Conservation (phyloP, 2,797 vertebrate genomes). For the Pseudomugil gertrudae region DNA sequence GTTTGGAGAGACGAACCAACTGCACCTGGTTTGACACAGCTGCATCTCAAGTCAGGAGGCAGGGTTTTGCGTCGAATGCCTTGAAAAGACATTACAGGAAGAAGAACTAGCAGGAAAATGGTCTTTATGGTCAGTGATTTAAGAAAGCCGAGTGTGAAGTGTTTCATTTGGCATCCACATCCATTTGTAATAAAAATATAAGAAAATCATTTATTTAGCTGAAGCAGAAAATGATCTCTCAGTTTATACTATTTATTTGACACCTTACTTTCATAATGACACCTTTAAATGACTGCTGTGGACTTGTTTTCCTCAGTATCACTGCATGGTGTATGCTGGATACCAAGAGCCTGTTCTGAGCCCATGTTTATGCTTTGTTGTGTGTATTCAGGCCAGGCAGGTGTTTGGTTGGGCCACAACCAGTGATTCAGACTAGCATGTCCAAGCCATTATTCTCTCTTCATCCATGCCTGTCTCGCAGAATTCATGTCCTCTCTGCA, state of each 20-base stretch:
- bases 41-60: constrained; percentile 68
- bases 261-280: constrained; percentile 8
- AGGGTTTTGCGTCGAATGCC: constrained; percentile 36
- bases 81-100: constrained; percentile 39
- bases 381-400: constrained; percentile 55
- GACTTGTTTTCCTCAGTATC: background rate
- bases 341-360: constrained; percentile 15
- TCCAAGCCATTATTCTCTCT: constrained; percentile 68
- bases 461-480: constrained; percentile 69
- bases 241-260: constrained; percentile 10
- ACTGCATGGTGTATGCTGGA: background rate
- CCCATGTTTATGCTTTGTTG: constrained; percentile 35
- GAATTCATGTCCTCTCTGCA: constrained; percentile 54
- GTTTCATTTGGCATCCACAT: constrained; percentile 27
- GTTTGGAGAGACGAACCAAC: constrained; percentile 81
- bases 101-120: constrained; percentile 37
- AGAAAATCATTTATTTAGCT: background rate
- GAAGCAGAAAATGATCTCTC: constrained; percentile 7
- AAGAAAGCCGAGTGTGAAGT: constrained; percentile 16
- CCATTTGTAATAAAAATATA: constrained; percentile 3
- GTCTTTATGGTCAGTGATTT: constrained; percentile 28
- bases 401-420: constrained; percentile 59
- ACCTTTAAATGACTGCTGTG: background rate
- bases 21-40: constrained; percentile 86
- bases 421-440: constrained; percentile 66